phyloP scores from a whole-genome alignment of 2,888 invertebrate species.

The Torymus auratus region DNA sequence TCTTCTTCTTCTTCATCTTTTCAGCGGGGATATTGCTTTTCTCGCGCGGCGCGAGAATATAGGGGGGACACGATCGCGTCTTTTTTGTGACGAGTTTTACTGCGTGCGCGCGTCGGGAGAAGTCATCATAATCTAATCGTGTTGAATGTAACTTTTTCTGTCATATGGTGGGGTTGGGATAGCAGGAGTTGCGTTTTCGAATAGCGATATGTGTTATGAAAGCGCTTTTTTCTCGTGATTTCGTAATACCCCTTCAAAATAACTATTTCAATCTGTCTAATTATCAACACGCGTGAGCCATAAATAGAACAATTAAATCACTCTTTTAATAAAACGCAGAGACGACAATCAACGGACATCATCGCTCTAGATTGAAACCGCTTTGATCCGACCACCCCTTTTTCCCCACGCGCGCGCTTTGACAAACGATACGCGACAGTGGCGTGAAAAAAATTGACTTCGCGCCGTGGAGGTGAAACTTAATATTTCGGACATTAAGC shows the following conservation, averaged over 20 bases:
- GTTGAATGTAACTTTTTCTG: no score
- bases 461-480: conserved; percentile 49
- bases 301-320: no score
- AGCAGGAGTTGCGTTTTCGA: neutral
- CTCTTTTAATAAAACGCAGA: no score
- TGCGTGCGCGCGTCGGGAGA: neutral
- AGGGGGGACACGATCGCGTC: neutral
- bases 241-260: no score
- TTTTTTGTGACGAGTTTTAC: conserved; percentile 43
- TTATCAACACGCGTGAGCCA: no score
- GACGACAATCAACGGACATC: no score
- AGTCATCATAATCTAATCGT: conserved; percentile 43
- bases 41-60: conserved; percentile 5
- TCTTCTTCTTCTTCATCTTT: neutral
- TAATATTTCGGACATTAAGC: conserved; percentile 58
- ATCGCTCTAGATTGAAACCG: neutral
- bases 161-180: no score
- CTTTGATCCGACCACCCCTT: neutral
- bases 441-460: conserved; percentile 17
- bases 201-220: no score
- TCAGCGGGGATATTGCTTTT: conserved; percentile 42
- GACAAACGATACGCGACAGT: conserved; percentile 47
- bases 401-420: neutral
- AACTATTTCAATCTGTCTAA: no score
- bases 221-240: no score